Evolutionary conservation across 23 tunicate species (phyloP).

Genomic region (Clavelina lepadiformis): DNA sequence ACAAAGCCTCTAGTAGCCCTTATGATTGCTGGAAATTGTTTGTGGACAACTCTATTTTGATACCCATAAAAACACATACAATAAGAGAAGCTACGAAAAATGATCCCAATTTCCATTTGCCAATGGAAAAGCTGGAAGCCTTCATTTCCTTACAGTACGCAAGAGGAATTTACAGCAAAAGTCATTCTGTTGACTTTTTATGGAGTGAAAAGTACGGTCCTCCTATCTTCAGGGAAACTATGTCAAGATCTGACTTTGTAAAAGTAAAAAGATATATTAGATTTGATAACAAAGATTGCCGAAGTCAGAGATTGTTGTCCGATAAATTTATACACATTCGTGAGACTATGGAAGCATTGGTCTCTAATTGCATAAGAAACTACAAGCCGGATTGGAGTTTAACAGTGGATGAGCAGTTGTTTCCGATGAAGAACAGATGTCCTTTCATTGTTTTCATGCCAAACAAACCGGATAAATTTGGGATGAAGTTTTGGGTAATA

Average conservation of each 20-base stretch:
- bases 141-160: slow-evolving; percentile 8
- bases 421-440: slow-evolving; percentile 18
- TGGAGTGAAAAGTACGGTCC: slow-evolving; percentile 15
- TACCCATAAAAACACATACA: slow-evolving; percentile 3
- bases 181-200: slow-evolving; percentile 26
- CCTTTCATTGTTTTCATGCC: slow-evolving; percentile 22
- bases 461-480: slow-evolving; percentile 13
- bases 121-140: slow-evolving; percentile 23
- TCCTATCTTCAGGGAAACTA: slow-evolving; percentile 20
- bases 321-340: slow-evolving; percentile 6
- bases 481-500: background rate
- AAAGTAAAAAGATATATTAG: slow-evolving; percentile 15
- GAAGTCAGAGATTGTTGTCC: background rate
- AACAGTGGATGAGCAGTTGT: slow-evolving; percentile 15
- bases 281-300: slow-evolving; percentile 24
- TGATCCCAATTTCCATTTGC: slow-evolving; percentile 3
- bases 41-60: slow-evolving; percentile 10
- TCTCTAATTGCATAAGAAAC: slow-evolving; percentile 6
- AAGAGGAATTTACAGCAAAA: slow-evolving; percentile 21
- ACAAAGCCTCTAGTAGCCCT: slow-evolving; percentile 10
- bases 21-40: slow-evolving; percentile 8
- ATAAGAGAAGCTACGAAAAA: slow-evolving; percentile 15
- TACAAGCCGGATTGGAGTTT: slow-evolving; percentile 16
- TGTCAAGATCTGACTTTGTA: slow-evolving; percentile 7
- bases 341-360: slow-evolving; percentile 8